Base-by-base conservation (phyloP, 2,113 vertebrate species). In the Sorex araneus region DNA sequence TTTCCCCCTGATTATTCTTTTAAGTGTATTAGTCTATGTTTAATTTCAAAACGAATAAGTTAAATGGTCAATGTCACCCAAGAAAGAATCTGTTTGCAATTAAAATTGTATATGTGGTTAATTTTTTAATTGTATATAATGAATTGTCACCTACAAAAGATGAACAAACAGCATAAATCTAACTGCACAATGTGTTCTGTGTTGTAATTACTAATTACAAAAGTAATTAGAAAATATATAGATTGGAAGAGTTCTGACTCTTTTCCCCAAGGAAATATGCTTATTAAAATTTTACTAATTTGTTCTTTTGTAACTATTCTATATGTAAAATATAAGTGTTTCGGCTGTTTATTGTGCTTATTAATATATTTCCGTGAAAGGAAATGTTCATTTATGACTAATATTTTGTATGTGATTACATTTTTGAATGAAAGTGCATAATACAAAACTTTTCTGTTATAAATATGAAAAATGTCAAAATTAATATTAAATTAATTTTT, bases 381-480 rank as follows among this genome's bases (percentile, higher is more conserved):
- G 85, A 43, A 84, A 13, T 50, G 66, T 13, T 28, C 27, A 82
- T 13, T 0, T 91, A 64, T 85, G 18, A 84, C 78, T 92, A 5
- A 80, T 84, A n/a, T 76, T 90, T 93, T 86, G 47, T 70, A 9
- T 87, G 3, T 83, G 82, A 30, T 88, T 95, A 50, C 47, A 54
- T 64, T 85, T 94, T 74, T 34, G 16, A 18, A 7, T 9, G 2
- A 70, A 91, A 67, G 23, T 75, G 18, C 5, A 63, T 40, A 73
- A 64, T 27, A 80, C 36, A 84, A 36, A 60, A 1, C 2, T 30
- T 74, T 32, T 45, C 5, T 57, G 23, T 75, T 36, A 67, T 84
- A 84, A 92, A 73, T 23, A 6, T 84, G 89, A 88, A 40, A 43
- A 50, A 84, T 74, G 11, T 93, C 54, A 87, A 69, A 87, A 3